phyloP scores from a whole-genome alignment of 2,113 vertebrate species.

The Bufo gargarizans region DNA sequence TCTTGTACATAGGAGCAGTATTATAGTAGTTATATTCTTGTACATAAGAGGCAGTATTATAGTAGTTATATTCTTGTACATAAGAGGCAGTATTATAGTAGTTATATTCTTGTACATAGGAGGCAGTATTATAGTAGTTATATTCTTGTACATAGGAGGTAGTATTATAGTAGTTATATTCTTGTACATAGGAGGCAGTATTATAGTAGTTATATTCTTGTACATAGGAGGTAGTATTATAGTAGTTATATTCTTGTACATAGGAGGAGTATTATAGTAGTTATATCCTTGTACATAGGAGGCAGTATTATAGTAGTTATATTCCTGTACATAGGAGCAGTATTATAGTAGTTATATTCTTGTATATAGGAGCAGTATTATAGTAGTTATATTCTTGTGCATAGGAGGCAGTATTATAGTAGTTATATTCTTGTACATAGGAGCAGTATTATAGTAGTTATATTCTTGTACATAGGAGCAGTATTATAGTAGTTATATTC shows the following conservation, averaged over 20 bases:
- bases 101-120: background rate
- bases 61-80: slow-evolving; percentile 16
- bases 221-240: background rate
- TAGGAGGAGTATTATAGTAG: background rate
- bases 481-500: slow-evolving; percentile 1
- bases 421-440: slow-evolving; percentile 9
- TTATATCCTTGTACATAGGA: background rate
- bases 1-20: background rate
- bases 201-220: background rate
- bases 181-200: background rate
- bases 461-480: background rate
- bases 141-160: background rate
- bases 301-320: slow-evolving; percentile 5
- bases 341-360: slow-evolving; percentile 10
- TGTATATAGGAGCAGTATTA: background rate
- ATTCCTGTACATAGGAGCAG: background rate
- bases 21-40: slow-evolving; percentile 25
- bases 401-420: slow-evolving; percentile 1
- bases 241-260: slow-evolving; percentile 13
- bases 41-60: slow-evolving; percentile 2
- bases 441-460: slow-evolving; percentile 9
- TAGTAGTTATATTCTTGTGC: slow-evolving; percentile 10
- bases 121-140: slow-evolving; percentile 1
- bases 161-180: slow-evolving; percentile 9
- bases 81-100: background rate